phyloP scores from a whole-genome alignment of 2,797 vertebrate species.

The Galago senegalensis region DNA sequence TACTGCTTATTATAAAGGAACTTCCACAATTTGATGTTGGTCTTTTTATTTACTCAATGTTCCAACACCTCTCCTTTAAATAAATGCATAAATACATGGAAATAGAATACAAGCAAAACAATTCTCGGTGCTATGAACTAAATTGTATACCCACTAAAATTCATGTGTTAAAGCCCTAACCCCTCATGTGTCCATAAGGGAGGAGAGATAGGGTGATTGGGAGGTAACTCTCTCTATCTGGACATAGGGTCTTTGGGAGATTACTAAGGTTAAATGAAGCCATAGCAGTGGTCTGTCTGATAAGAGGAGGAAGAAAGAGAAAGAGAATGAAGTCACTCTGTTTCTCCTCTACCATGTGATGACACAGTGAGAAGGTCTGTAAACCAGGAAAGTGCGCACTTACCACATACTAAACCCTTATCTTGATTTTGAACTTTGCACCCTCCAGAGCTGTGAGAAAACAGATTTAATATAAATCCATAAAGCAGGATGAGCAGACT shows the following conservation, averaged over 20 bases:
- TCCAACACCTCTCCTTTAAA: background rate
- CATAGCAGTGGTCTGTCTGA: background rate
- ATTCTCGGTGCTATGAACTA: background rate
- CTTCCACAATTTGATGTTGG: background rate
- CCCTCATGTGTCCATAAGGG: background rate
- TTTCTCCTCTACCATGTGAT: background rate
- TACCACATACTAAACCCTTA: background rate
- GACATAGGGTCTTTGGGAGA: background rate
- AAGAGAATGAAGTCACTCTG: background rate
- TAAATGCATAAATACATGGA: background rate
- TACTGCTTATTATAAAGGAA: background rate
- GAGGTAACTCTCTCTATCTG: background rate
- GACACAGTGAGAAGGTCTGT: background rate
- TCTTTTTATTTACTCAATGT: conserved; percentile 5
- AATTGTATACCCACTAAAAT: background rate
- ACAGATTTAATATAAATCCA: background rate
- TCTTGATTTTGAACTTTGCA: background rate
- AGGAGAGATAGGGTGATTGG: background rate
- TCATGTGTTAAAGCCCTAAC: background rate
- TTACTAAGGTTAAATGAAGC: background rate
- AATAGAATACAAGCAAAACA: background rate
- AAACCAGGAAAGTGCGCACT: background rate
- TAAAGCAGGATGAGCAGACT: background rate
- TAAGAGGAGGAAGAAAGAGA: background rate
- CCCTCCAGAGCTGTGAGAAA: background rate